Evolutionary conservation across 2,888 invertebrate genomes (phyloP).

Genomic region (Drosophila percnosoma): DNA sequence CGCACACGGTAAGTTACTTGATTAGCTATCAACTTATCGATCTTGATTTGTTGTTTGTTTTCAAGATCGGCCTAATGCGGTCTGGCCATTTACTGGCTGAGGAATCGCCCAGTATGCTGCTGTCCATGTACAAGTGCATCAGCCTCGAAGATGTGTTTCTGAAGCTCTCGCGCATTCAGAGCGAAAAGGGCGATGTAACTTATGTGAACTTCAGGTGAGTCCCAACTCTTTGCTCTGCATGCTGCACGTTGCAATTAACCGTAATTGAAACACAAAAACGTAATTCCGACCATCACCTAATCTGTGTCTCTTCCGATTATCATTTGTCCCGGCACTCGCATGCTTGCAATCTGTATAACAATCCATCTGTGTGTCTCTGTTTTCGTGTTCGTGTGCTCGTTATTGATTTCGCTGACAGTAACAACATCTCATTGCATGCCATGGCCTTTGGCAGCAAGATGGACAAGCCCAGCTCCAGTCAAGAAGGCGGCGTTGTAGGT

Average conservation of each 20-base stretch:
- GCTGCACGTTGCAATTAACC: slow-evolving; percentile 41
- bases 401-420: slow-evolving; percentile 85
- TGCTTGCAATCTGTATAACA: slow-evolving; percentile 70
- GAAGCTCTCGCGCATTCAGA: slow-evolving; percentile 93
- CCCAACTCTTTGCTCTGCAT: slow-evolving; percentile 26
- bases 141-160: slow-evolving; percentile 97
- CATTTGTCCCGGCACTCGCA: slow-evolving; percentile 60
- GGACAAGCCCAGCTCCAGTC: slow-evolving; percentile 93
- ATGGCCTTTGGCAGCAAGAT: slow-evolving; percentile 93
- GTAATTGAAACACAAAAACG: slow-evolving; percentile 9
- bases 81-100: slow-evolving; percentile 96
- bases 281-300: slow-evolving; percentile 28
- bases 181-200: slow-evolving; percentile 86
- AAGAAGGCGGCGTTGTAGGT: slow-evolving; percentile 94
- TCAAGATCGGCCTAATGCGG: slow-evolving; percentile 96
- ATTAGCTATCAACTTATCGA: neutral
- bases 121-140: slow-evolving; percentile 93
- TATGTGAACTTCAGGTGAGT: slow-evolving; percentile 85
- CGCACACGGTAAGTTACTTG: slow-evolving; percentile 90
- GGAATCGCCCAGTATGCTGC: slow-evolving; percentile 93
- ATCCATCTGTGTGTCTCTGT: slow-evolving; percentile 54
- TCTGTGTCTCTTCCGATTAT: slow-evolving; percentile 41
- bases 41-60: slow-evolving; percentile 10
- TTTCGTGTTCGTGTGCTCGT: slow-evolving; percentile 44
- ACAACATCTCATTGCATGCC: slow-evolving; percentile 92